phyloP scores from a whole-genome alignment of 2,888 invertebrate species.

The Oscheius myriophilus region DNA sequence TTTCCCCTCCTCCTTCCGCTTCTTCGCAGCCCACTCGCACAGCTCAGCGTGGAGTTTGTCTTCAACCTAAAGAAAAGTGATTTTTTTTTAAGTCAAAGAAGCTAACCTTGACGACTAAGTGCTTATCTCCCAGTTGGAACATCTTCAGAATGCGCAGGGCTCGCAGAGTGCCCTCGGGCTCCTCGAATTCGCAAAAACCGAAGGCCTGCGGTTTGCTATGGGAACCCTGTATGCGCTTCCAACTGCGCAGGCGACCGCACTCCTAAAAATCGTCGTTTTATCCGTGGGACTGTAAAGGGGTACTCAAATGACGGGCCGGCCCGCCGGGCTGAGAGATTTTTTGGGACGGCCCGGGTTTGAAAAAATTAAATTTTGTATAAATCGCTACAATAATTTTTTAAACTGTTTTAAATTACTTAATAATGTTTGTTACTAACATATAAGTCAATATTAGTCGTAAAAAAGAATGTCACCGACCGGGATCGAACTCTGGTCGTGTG shows the following conservation, averaged over 20 bases:
- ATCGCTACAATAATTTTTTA: too few relatives aligned
- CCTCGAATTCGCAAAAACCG: slow-evolving; percentile 96
- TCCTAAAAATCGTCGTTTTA: slow-evolving; percentile 75
- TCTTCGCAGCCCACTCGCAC: slow-evolving; percentile 35
- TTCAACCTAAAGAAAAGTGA: slow-evolving; percentile 44
- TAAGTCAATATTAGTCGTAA: too few relatives aligned
- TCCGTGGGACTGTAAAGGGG: too few relatives aligned
- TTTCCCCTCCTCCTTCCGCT: slow-evolving; percentile 33
- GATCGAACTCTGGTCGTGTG: too few relatives aligned
- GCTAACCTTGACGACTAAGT: slow-evolving; percentile 81
- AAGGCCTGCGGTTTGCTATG: slow-evolving; percentile 81
- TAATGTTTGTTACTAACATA: too few relatives aligned
- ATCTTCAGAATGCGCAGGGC: slow-evolving; percentile 90
- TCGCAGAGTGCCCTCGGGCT: slow-evolving; percentile 91
- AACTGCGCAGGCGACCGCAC: slow-evolving; percentile 91
- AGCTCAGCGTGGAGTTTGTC: slow-evolving; percentile 48
- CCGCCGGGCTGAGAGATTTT: too few relatives aligned
- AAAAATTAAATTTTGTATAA: too few relatives aligned
- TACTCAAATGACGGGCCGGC: too few relatives aligned
- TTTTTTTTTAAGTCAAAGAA: neutral
- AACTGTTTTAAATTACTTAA: too few relatives aligned
- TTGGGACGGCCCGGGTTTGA: too few relatives aligned
- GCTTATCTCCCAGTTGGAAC: slow-evolving; percentile 89
- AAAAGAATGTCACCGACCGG: too few relatives aligned
- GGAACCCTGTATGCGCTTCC: slow-evolving; percentile 91